These are phyloP conservation scores for Ctenosaura bakeri DNA, from an alignment of 2,797 vertebrate genomes.

Conservation along the genomic window DNA sequence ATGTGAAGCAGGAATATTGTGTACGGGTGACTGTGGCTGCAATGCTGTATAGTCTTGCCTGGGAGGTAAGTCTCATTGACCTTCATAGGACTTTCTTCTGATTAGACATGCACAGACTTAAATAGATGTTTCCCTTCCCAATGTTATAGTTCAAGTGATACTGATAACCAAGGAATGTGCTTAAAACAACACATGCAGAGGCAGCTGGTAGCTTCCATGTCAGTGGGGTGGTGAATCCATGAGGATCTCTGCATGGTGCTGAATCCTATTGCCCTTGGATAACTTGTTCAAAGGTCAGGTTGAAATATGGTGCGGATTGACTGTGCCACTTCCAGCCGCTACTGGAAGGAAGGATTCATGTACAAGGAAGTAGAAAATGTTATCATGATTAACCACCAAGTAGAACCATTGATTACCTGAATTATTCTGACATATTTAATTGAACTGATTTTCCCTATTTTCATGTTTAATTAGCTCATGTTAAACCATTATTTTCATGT, in stretches of 20 bases:
- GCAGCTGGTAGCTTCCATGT: too few species aligned
- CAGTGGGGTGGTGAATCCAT: too few species aligned
- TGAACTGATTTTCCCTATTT: constrained; percentile 66
- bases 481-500: constrained; percentile 73
- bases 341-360: constrained; percentile 63
- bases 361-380: constrained; percentile 73
- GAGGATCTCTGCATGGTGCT: too few species aligned
- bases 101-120: background rate
- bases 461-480: constrained; percentile 73
- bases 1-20: constrained; percentile 18
- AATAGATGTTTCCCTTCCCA: constrained; percentile 62
- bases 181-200: constrained; percentile 56
- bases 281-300: too few species aligned
- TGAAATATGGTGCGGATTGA: too few species aligned
- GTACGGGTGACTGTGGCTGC: background rate
- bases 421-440: constrained; percentile 78
- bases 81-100: background rate
- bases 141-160: constrained; percentile 69
- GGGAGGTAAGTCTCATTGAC: background rate
- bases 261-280: too few species aligned
- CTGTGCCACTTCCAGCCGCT: too few species aligned
- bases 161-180: constrained; percentile 71
- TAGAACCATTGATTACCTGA: constrained; percentile 76
- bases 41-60: background rate
- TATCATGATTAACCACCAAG: constrained; percentile 78